Evolutionary conservation across 2,888 invertebrate species (phyloP).

Genomic region (Aphelenchoides bicaudatus): DNA sequence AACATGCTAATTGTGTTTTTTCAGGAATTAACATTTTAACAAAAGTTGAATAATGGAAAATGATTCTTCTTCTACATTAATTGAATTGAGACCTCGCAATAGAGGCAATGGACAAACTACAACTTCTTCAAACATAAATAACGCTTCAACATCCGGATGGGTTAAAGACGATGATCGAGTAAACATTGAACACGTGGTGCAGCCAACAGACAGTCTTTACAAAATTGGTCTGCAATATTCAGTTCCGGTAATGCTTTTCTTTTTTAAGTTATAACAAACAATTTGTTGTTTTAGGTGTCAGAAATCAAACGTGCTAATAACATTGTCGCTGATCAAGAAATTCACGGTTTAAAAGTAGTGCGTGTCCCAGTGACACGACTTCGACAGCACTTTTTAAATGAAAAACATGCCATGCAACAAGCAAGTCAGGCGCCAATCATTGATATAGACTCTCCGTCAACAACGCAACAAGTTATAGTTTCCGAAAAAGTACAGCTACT

Average conservation of each 20-base stretch:
- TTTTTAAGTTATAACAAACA: neutral
- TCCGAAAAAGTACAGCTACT: neutral
- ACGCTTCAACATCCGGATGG: neutral
- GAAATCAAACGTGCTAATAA: conserved; percentile 57
- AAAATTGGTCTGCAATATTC: conserved; percentile 54
- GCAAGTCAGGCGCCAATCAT: conserved; percentile 11
- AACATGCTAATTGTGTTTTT: too few species aligned
- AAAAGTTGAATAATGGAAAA: conserved; percentile 1
- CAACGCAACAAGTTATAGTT: neutral
- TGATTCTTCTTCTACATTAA: neutral
- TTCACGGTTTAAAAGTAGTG: conserved; percentile 42
- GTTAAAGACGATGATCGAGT: conserved; percentile 36
- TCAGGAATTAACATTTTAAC: neutral
- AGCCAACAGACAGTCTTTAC: conserved; percentile 53
- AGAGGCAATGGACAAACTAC: neutral
- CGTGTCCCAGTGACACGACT: conserved; percentile 53
- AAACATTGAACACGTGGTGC: conserved; percentile 47
- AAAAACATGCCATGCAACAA: conserved; percentile 1
- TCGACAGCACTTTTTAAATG: conserved; percentile 29
- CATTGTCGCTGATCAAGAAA: conserved; percentile 52
- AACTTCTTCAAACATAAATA: neutral
- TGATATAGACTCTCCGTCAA: conserved; percentile 15
- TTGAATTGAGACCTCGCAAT: conserved; percentile 9
- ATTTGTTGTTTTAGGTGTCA: conserved; percentile 42
- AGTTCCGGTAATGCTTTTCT: conserved; percentile 44